Percentiles rank a stretch among this genome's conserved stretches.
Evolutionary conservation across 2,888 invertebrate species (phyloP).

Genomic region (Onchidella celtica): DNA sequence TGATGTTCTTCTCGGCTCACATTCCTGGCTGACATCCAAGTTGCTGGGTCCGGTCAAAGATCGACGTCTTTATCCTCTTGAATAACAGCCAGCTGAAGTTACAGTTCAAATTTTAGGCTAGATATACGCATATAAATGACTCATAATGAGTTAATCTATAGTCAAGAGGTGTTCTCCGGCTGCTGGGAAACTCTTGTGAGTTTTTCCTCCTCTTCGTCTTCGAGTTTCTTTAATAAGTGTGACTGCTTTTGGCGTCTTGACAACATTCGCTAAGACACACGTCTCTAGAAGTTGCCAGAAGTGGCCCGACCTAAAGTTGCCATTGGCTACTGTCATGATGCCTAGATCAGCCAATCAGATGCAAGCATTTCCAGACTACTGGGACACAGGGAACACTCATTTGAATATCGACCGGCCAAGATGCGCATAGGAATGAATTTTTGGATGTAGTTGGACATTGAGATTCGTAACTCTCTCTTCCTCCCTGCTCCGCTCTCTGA

Average conservation of each 20-base stretch:
- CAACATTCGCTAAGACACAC: background rate
- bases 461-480: background rate
- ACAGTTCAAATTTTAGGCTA: too few relatives aligned
- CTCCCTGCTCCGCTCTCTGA: too few relatives aligned
- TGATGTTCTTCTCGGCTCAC: too few relatives aligned
- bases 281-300: background rate
- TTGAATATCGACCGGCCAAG: constrained; percentile 23
- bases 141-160: constrained; percentile 17
- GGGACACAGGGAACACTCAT: background rate
- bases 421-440: constrained; percentile 27
- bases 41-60: too few relatives aligned
- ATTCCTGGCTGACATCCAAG: too few relatives aligned
- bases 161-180: background rate
- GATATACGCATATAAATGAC: background rate
- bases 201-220: too few relatives aligned
- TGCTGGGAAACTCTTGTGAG: background rate
- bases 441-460: constrained; percentile 13
- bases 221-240: background rate
- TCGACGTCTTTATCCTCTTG: too few relatives aligned
- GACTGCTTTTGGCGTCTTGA: background rate
- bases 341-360: constrained; percentile 18
- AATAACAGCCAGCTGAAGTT: too few relatives aligned
- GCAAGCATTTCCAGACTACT: background rate
- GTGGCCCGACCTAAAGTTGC: background rate
- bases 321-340: constrained; percentile 4